phyloP scores from a whole-genome alignment of 2,113 vertebrate genomes.

The Hepsetus odoe region DNA sequence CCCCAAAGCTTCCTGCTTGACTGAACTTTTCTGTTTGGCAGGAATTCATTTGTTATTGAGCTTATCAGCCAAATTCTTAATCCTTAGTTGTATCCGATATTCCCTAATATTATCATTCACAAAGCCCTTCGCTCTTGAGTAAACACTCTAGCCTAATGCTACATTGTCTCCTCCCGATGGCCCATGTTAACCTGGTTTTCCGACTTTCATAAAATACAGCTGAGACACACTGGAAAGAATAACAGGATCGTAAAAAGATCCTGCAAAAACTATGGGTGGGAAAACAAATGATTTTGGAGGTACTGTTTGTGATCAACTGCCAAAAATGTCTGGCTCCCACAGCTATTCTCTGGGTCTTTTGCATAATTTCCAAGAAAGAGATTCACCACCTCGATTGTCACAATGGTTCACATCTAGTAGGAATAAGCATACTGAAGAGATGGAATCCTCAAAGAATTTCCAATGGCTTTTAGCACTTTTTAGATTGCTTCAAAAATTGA shows the following conservation, averaged over 20 bases:
- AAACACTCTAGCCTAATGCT: slow-evolving; percentile 55
- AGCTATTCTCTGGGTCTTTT: slow-evolving; percentile 55
- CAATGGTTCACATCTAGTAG: slow-evolving; percentile 43
- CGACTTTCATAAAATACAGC: slow-evolving; percentile 51
- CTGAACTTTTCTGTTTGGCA: slow-evolving; percentile 21
- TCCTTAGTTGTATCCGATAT: slow-evolving; percentile 26
- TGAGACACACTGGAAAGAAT: slow-evolving; percentile 60
- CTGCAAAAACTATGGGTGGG: slow-evolving; percentile 56
- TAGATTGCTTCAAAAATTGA: neutral
- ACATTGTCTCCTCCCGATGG: slow-evolving; percentile 61
- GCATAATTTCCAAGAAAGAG: slow-evolving; percentile 60
- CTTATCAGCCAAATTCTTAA: slow-evolving; percentile 44
- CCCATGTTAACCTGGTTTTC: slow-evolving; percentile 62
- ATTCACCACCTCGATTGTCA: slow-evolving; percentile 57
- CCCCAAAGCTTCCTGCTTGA: slow-evolving; percentile 20
- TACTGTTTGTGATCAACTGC: slow-evolving; percentile 65
- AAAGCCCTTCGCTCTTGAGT: slow-evolving; percentile 61
- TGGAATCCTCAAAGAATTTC: slow-evolving; percentile 35
- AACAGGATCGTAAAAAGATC: slow-evolving; percentile 50
- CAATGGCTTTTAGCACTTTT: slow-evolving; percentile 17
- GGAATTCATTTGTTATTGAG: slow-evolving; percentile 38
- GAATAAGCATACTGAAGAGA: slow-evolving; percentile 16
- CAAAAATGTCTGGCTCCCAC: slow-evolving; percentile 53
- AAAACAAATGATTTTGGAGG: slow-evolving; percentile 62
- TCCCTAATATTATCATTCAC: slow-evolving; percentile 45